Conservation (phyloP, 53 echinoderm and acorn worm genomes). For the Pentamera pediparva region DNA sequence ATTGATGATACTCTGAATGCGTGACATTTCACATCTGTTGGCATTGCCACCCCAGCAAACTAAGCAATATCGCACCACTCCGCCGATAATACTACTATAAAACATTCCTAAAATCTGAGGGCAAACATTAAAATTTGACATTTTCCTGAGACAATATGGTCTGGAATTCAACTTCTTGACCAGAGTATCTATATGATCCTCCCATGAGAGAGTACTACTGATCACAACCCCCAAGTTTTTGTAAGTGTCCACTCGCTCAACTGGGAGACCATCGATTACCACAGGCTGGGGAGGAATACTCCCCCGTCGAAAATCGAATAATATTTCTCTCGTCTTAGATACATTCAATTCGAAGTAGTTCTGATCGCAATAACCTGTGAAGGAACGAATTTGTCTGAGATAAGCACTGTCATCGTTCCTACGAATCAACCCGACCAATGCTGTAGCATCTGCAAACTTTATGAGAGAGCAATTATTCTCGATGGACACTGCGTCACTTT, state of each 20-base stretch:
- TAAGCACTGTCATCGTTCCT: no score
- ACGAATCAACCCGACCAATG: no score
- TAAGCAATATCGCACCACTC: background rate
- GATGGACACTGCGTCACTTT: no score
- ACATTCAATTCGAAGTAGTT: slow-evolving; percentile 4
- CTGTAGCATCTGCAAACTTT: no score
- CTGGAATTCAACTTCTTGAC: background rate
- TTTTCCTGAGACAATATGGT: background rate
- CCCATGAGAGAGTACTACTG: background rate
- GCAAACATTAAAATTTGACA: slow-evolving; percentile 11
- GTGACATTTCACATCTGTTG: background rate
- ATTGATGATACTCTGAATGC: background rate
- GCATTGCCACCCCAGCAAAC: slow-evolving; percentile 11
- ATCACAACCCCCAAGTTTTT: background rate
- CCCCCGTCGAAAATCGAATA: background rate
- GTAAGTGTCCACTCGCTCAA: background rate
- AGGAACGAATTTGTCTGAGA: no score
- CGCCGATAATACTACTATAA: background rate
- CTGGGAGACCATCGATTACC: background rate
- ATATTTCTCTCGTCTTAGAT: background rate
- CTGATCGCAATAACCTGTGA: no score
- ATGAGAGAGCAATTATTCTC: no score
- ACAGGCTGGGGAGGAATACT: background rate
- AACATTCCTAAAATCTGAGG: background rate
- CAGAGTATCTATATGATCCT: slow-evolving; percentile 8